These are phyloP conservation scores for Balaenoptera acutorostrata DNA, from an alignment of 2,113 vertebrate species.

Conservation along the genomic window DNA sequence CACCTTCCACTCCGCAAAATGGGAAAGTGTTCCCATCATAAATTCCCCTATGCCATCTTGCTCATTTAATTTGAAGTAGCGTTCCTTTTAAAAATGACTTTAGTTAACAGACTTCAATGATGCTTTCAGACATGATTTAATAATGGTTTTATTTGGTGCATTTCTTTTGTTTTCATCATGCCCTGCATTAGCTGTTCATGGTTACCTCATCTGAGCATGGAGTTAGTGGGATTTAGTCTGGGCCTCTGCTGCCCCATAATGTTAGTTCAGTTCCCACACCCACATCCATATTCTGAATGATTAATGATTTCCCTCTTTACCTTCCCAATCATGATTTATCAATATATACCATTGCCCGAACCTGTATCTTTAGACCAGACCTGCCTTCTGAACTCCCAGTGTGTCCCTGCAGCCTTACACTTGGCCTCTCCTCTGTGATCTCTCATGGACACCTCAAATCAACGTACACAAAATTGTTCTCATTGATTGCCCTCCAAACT, in stretches of 20 bases:
- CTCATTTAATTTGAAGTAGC: neutral
- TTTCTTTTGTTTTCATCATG: neutral
- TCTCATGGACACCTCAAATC: neutral
- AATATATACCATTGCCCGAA: rapidly evolving
- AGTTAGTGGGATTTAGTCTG: neutral
- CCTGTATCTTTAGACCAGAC: neutral
- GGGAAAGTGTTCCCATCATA: neutral
- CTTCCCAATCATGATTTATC: neutral
- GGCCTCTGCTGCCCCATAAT: neutral
- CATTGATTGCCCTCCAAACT: neutral
- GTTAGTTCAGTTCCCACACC: neutral
- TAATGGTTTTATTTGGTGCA: neutral
- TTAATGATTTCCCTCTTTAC: neutral
- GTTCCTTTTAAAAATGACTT: neutral
- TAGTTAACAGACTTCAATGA: neutral
- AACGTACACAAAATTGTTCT: neutral
- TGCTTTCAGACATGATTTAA: neutral
- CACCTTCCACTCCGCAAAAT: neutral
- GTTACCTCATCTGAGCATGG: neutral
- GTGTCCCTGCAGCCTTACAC: too few relatives aligned
- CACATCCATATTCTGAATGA: neutral
- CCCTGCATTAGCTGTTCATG: neutral
- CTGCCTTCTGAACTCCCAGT: neutral
- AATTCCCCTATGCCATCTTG: neutral
- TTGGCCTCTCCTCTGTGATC: neutral